phyloP scores from a whole-genome alignment of 2,113 vertebrate species.

The Electrona antarctica region DNA sequence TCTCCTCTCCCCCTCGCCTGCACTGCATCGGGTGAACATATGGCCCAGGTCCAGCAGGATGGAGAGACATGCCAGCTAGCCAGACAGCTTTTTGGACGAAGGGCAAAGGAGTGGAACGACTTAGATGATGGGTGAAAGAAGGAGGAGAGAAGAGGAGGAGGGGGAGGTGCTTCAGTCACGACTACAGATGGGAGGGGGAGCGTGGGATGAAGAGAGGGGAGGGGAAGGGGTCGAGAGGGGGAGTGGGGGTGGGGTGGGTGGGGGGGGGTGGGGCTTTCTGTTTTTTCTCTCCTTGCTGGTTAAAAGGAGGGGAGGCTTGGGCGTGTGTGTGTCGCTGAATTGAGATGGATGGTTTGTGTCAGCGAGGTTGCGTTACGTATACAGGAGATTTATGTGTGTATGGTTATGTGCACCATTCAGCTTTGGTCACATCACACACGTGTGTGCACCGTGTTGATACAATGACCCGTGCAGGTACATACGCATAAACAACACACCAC shows the following conservation, averaged over 20 bases:
- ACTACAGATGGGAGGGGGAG: background rate
- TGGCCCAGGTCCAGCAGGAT: constrained; percentile 32
- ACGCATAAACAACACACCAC: no score
- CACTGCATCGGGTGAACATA: constrained; percentile 21
- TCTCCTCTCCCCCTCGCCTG: background rate
- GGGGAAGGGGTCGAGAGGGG: background rate
- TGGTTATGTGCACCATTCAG: background rate
- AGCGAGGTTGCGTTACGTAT: background rate
- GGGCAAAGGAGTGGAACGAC: constrained; percentile 7
- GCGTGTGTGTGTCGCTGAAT: background rate
- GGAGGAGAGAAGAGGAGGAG: background rate
- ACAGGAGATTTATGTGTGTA: background rate
- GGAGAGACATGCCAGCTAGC: constrained; percentile 25
- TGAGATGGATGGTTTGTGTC: background rate
- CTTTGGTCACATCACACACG: background rate
- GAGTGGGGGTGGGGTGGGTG: background rate
- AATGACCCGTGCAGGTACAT: no score
- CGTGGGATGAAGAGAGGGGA: background rate
- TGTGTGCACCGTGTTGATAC: no score
- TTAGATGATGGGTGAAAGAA: background rate
- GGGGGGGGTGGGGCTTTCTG: background rate
- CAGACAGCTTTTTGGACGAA: constrained; percentile 13
- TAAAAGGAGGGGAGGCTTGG: background rate
- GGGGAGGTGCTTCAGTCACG: constrained; percentile 30
- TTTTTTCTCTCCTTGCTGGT: no score